Conservation (phyloP, 2,797 vertebrate species). For the Enteromius anoplus region DNA sequence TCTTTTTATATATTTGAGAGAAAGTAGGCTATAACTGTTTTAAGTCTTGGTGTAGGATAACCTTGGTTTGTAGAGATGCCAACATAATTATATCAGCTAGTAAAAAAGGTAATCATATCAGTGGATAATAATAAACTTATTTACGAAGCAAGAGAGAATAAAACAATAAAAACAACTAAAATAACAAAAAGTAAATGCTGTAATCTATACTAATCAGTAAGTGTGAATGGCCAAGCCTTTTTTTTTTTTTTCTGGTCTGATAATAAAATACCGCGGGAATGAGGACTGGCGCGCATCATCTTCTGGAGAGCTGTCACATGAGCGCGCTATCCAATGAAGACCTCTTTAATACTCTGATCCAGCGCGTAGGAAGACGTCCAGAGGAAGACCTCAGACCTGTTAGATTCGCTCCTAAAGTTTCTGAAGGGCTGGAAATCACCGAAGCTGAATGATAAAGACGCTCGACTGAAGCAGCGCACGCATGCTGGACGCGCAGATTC, state of each 20-base stretch:
- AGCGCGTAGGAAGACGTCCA: slow-evolving; percentile 21
- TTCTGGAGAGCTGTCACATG: slow-evolving; percentile 69
- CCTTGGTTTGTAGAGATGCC: not conserved
- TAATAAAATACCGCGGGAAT: slow-evolving; percentile 16
- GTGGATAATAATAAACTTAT: not conserved
- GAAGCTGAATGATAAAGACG: not conserved
- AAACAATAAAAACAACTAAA: not conserved
- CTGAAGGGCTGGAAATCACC: slow-evolving; percentile 5
- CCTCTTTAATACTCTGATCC: slow-evolving; percentile 51
- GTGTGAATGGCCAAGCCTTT: not conserved
- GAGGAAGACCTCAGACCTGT: slow-evolving; percentile 9
- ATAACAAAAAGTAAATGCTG: not conserved
- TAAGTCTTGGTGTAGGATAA: not conserved
- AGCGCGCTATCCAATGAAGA: slow-evolving; percentile 69
- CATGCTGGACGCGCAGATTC: slow-evolving; percentile 8
- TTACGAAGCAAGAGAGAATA: not conserved
- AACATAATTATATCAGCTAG: not conserved
- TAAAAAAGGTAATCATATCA: not conserved
- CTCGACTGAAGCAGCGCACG: too few species aligned
- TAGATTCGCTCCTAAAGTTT: slow-evolving; percentile 31
- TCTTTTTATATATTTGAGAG: not conserved
- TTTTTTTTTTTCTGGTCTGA: not conserved
- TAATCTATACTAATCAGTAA: not conserved
- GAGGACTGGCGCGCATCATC: slow-evolving; percentile 43
- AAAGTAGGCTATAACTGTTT: not conserved